Base-by-base conservation (phyloP, 2,797 vertebrate genomes). In the Philypnodon macrostomus region DNA sequence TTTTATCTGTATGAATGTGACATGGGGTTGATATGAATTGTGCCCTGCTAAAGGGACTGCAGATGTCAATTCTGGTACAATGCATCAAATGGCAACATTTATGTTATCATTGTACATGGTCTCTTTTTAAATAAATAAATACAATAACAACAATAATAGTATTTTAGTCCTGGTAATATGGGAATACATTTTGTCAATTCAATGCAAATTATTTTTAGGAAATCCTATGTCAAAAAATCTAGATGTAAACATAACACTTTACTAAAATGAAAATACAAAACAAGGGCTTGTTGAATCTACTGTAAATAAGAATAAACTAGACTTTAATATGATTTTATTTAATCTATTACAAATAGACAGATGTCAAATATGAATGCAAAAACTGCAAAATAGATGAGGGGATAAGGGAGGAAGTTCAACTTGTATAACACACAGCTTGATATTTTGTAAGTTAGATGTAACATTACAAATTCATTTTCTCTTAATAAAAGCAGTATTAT, bases 361-460 rank as follows among this genome's bases (percentile, higher is more conserved):
- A 87, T 89, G 87, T 87, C 84, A 77, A 75, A 85, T 81, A 82
- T 65, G 77, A 87, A 84, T 75, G 72, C 63, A 55, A 62, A 85
- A 77, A 86, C 55, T 67, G 78, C 58, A 41, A 7, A 73, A 71
- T 30, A 54, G 33, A 54, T 66, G 73, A 59, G 68, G 64, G 65
- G 46, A 5, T 1, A 40, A 24, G 57, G 53, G 47, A 29, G 61
- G 49, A 55, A 70, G 75, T 70, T 81, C 71, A 86, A 83, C 79
- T 87, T 86, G 83, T 81, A 80, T 73, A 70, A 82, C 67, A 70
- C 47, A 67, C 63, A 67, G 47, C 56, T 37, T 56, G 35, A 70
- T 36, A 75, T 59, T 67, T 55, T 79, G 70, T 54, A 42, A 39
- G 41, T 66, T 66, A 67, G 48, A 63, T 0, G 13, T 1, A 12